Evolutionary conservation across 37 sponge, comb jelly and placozoan species (phyloP), one percentile per base, ranked within the genome.

Genomic region (Cladorhizidae sp.): DNA sequence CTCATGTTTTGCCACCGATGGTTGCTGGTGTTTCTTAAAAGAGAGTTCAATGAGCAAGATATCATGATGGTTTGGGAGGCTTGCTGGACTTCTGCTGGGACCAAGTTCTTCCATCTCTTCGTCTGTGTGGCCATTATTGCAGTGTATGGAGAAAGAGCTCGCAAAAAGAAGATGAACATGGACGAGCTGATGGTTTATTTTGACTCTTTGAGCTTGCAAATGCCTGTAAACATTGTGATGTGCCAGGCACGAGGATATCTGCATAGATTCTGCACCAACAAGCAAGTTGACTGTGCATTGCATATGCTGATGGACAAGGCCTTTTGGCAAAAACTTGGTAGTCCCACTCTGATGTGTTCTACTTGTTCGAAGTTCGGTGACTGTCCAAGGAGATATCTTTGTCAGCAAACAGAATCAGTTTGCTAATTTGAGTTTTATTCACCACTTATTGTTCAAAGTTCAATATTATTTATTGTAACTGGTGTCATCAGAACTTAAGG

Each of bases 1-100:
- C 81, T 91, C 21, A 72, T 92, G 76, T 95, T 95, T 68, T 84
- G 90, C 40, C 96, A 95, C 54, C 65, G 96, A 0, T 95, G 96
- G 96, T 67, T 95, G 26, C 85, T 95, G 25, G 89, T 95, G 28
- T 82, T 72, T 41, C 82, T 95, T 74, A 95, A 92, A 75, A 75
- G 96, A 32, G 96, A 95, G 51, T 91, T 95, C 72, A 3, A 31
- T 22, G 73, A 80, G 41, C 45, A 76, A 22, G 93, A 95, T 52
- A 65, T 73, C 21, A 71, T 89, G 29, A 2, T 38, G 21, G 56
- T 95, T 9, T 95, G 96, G 96, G 96, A 95, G 64, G 81, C 83
- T 0, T 81, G 81, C 40, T 95, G 96, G 96, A 75, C 84, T 20
- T 55, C 73, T 39, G 82, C 85, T 35, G 77, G 73, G 17, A 81